Conservation (phyloP, 1,140 invertebrate species). For the Trachymyrmex septentrionalis region DNA sequence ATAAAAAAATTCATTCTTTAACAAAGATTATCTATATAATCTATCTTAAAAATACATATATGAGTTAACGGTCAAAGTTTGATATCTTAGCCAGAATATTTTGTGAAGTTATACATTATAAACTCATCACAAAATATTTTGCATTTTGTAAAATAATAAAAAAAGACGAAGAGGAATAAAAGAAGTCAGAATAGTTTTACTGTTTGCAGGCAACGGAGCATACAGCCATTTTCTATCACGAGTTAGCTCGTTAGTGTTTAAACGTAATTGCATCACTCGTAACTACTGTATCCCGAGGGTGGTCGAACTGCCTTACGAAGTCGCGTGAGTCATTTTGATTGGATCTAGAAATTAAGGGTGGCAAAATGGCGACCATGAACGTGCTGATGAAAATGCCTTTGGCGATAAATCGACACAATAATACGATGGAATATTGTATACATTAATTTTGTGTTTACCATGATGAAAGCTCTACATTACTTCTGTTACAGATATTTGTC, state of each 20-base stretch:
- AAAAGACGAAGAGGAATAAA: constrained; percentile 18
- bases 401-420: constrained; percentile 59
- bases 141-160: neutral
- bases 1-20: neutral
- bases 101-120: neutral
- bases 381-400: constrained; percentile 67
- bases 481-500: constrained; percentile 14
- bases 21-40: neutral
- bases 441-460: constrained; percentile 12
- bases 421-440: constrained; percentile 59
- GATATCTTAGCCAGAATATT: neutral
- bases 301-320: constrained; percentile 72
- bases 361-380: constrained; percentile 80
- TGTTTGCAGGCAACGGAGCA: constrained; percentile 85
- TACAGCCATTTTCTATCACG: constrained; percentile 86
- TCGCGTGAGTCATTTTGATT: constrained; percentile 85
- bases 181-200: constrained; percentile 83
- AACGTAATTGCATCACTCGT: constrained; percentile 86
- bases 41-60: neutral
- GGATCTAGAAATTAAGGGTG: constrained; percentile 83
- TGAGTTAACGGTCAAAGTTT: neutral
- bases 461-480: neutral
- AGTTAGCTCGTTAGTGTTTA: constrained; percentile 86
- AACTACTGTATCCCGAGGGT: constrained; percentile 79
- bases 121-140: neutral